phyloP scores from a whole-genome alignment of 2,888 invertebrate genomes.

The Galerucella nymphaeae region DNA sequence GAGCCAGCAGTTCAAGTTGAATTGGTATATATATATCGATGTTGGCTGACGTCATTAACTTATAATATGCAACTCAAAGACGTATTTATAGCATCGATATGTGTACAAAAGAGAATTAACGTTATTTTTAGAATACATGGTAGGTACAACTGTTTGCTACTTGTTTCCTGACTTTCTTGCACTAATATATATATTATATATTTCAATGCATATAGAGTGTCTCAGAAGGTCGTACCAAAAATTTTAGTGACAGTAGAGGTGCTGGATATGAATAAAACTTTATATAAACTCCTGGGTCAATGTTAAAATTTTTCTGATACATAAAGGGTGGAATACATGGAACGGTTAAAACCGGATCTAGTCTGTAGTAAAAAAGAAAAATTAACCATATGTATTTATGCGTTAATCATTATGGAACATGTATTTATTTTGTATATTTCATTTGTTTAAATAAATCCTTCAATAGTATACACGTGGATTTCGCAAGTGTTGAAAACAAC shows the following conservation, averaged over 20 bases:
- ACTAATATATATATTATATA: not conserved
- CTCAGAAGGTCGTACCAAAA: no score
- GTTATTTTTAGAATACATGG: constrained; percentile 47
- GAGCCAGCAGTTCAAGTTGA: constrained; percentile 17
- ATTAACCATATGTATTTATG: not conserved
- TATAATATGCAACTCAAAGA: constrained; percentile 51
- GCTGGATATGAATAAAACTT: no score
- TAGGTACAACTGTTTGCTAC: constrained; percentile 38
- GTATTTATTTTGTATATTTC: constrained; percentile 2
- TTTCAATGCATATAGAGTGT: not conserved
- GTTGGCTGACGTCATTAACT: constrained; percentile 49
- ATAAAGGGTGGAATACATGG: no score
- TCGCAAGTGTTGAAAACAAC: not conserved
- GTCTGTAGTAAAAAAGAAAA: no score
- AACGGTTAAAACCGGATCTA: no score
- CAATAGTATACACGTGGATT: not conserved
- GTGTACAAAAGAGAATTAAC: constrained; percentile 49
- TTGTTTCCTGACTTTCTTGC: constrained; percentile 28
- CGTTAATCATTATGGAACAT: not conserved
- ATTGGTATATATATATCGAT: constrained; percentile 33
- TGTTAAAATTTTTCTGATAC: no score
- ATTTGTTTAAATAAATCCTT: constrained; percentile 4
- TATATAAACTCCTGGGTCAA: no score
- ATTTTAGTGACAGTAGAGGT: no score
- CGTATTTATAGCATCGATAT: constrained; percentile 52